Evolutionary conservation across 2,797 vertebrate species (phyloP).

Genomic region (Sphaeramia orbicularis): DNA sequence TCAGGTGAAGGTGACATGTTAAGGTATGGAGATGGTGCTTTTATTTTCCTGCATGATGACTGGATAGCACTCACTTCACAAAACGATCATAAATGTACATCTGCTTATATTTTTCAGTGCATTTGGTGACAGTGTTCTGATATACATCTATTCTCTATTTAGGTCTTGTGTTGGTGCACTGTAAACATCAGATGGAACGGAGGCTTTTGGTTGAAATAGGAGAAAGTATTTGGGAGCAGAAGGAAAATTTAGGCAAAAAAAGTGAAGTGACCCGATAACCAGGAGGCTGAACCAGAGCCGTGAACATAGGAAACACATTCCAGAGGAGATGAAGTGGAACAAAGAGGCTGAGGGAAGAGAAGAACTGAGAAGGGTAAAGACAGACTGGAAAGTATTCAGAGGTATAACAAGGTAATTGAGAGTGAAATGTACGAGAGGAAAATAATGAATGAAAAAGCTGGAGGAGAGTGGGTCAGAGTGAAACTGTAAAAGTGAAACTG

Average conservation of each 20-base stretch:
- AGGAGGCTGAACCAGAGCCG: slow-evolving; percentile 18
- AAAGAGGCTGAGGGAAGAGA: neutral
- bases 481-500: neutral
- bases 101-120: neutral
- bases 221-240: neutral
- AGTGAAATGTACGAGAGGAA: too few relatives aligned
- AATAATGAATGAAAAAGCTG: neutral
- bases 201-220: neutral
- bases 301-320: slow-evolving; percentile 43
- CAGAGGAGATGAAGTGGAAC: slow-evolving; percentile 16
- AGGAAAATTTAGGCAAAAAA: slow-evolving; percentile 1
- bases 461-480: neutral
- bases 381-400: neutral
- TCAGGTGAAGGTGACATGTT: too few relatives aligned
- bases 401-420: neutral
- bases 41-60: too few relatives aligned
- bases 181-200: neutral
- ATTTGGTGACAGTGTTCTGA: neutral
- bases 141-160: too few relatives aligned
- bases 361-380: neutral
- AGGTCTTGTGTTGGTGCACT: too few relatives aligned
- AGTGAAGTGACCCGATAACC: slow-evolving; percentile 19
- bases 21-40: too few relatives aligned
- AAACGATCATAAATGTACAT: too few relatives aligned
- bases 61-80: too few relatives aligned